Evolutionary conservation across 2,797 vertebrate genomes (phyloP).

Genomic region (Aeoliscus strigatus): DNA sequence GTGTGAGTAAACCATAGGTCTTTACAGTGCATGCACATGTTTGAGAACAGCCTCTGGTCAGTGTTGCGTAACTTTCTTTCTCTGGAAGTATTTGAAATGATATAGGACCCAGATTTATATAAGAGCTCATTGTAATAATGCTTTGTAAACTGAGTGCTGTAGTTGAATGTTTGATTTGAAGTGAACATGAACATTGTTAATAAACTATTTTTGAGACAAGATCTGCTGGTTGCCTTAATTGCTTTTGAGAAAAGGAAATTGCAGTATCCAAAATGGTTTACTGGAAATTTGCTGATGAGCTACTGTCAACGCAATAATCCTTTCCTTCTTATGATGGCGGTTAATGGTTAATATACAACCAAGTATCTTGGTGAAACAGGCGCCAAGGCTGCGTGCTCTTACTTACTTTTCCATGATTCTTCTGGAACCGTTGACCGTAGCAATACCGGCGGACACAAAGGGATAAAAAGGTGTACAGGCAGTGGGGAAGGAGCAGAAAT

Average conservation of each 20-base stretch:
- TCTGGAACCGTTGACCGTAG: too few relatives aligned
- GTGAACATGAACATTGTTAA: constrained; percentile 67
- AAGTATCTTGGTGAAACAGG: too few relatives aligned
- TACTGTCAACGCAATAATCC: too few relatives aligned
- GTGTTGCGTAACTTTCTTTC: constrained; percentile 38
- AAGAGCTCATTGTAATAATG: constrained; percentile 58
- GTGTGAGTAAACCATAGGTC: constrained; percentile 40
- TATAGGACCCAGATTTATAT: constrained; percentile 60
- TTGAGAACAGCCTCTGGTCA: constrained; percentile 54
- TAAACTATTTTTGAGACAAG: constrained; percentile 74
- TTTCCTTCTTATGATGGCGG: too few relatives aligned
- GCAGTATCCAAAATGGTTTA: not conserved
- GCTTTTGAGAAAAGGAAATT: not conserved
- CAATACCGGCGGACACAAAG: too few relatives aligned
- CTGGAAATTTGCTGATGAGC: not conserved
- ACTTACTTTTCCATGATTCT: too few relatives aligned
- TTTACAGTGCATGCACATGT: constrained; percentile 15
- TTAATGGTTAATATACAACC: too few relatives aligned
- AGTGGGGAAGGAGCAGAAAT: too few relatives aligned
- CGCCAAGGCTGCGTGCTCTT: too few relatives aligned
- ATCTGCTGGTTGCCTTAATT: not conserved
- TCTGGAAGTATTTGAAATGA: constrained; percentile 56
- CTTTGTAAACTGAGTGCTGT: constrained; percentile 62
- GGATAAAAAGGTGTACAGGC: too few relatives aligned
- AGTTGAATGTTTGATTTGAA: constrained; percentile 63